These are phyloP conservation scores for Dinocampus coccinellae DNA, from an alignment of 2,888 invertebrate genomes.

Conservation along the genomic window DNA sequence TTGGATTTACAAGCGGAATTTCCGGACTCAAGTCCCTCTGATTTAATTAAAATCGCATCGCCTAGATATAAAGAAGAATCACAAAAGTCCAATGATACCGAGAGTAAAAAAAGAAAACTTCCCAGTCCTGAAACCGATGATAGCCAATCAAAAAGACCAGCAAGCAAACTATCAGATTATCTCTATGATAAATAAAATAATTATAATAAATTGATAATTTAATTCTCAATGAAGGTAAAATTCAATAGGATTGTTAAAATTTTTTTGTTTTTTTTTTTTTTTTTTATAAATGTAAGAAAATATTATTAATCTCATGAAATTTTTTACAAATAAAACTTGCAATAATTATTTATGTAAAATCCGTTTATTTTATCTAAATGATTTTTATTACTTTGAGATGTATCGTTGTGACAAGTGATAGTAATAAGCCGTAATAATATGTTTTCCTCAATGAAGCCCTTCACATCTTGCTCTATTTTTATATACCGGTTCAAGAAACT, in stretches of 20 bases:
- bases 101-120: constrained; percentile 58
- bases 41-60: constrained; percentile 73
- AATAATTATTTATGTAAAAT: not conserved
- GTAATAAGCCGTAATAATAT: not conserved
- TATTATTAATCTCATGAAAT: not conserved
- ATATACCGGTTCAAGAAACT: not conserved
- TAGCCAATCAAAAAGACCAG: constrained; percentile 53
- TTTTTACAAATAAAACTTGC: not conserved
- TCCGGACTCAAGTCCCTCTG: constrained; percentile 71
- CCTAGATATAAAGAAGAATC: constrained; percentile 70
- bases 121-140: constrained; percentile 44
- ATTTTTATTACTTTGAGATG: not conserved
- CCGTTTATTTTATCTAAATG: not conserved
- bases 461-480: not conserved
- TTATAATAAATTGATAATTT: not conserved
- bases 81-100: constrained; percentile 32
- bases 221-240: not conserved
- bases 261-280: not conserved
- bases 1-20: constrained; percentile 72
- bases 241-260: not conserved
- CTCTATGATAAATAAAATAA: constrained; percentile 48
- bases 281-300: not conserved
- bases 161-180: constrained; percentile 56
- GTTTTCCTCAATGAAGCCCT: not conserved
- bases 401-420: not conserved